A percentile compares a stretch with the other conserved stretches of the same genome.
Evolutionary conservation across 2,888 invertebrate genomes (phyloP).

Genomic region (Nomada flava): DNA sequence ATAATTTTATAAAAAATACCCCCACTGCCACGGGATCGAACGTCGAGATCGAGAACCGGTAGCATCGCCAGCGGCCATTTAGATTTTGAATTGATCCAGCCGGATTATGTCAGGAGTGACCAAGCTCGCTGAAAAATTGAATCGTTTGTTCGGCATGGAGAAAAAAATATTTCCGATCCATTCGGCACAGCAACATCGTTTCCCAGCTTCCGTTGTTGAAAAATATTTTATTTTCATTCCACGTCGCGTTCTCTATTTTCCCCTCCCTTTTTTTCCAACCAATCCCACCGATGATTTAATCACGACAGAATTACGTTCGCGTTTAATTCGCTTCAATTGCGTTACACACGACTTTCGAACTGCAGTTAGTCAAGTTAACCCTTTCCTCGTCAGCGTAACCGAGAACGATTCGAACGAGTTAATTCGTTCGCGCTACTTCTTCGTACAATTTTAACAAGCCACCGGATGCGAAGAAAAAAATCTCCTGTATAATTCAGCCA

Average conservation of each 20-base stretch:
- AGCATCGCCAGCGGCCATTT: slow-evolving; percentile 60
- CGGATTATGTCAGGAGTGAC: slow-evolving; percentile 78
- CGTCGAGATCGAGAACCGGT: slow-evolving; percentile 22
- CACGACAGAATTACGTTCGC: slow-evolving; percentile 64
- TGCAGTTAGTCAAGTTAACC: slow-evolving; percentile 54
- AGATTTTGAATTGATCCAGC: slow-evolving; percentile 78
- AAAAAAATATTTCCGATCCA: slow-evolving; percentile 65
- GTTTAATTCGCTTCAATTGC: slow-evolving; percentile 56
- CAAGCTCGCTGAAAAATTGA: slow-evolving; percentile 76
- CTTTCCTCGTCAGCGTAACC: slow-evolving; percentile 19
- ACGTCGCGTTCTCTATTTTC: background rate
- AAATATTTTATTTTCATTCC: background rate
- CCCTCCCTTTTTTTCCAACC: slow-evolving; percentile 8
- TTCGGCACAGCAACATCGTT: slow-evolving; percentile 1
- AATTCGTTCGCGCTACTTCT: slow-evolving; percentile 31
- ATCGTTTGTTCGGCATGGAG: slow-evolving; percentile 75
- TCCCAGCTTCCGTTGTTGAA: background rate
- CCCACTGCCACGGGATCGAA: background rate
- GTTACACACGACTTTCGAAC: slow-evolving; percentile 48
- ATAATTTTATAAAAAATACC: slow-evolving; percentile 75
- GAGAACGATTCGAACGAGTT: slow-evolving; percentile 39
- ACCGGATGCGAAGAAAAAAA: background rate
- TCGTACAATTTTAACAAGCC: slow-evolving; percentile 6
- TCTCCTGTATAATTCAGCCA: slow-evolving; percentile 22
- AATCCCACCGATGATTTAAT: slow-evolving; percentile 61